Evolutionary conservation across 2,888 invertebrate species (phyloP), one percentile per base, ranked within the genome.

Genomic region (Orthosia cruda): DNA sequence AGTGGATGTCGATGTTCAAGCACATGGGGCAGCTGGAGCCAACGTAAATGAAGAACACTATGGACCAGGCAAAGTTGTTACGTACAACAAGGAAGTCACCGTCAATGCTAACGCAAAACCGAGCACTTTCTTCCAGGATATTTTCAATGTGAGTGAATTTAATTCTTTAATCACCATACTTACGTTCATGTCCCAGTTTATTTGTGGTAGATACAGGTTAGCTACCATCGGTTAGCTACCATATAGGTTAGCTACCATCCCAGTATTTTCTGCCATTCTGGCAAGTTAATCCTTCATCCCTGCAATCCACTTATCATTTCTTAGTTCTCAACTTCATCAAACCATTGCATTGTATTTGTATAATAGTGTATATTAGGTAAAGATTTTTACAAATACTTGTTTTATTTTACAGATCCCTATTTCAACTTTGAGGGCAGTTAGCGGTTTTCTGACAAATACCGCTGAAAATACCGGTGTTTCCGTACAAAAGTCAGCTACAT

Each of bases 391-490:
- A 1, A 32, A 40, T 40, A 40, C 11, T 59, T 40, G 13, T 32
- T 16, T 13, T 20, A 54, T 16, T 87, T 95, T 96, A 55, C 95
- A 98, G 98, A 98, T 98, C 86, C 98, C 98, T 45, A 97, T 97
- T 88, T 97, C 97, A 20, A 97, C 98, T 5, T 90, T 98, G 77
- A 96, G 95, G 87, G 97, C 98, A 59, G 98, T 98, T 2, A 97
- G 97, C 79, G 97, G 96, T 87, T 94, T 98, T 71, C 93, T 98
- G 18, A 97, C 96, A 67, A 97, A 97, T 88, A 95, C 96, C 7
- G 96, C 95, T 18, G 92, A 89, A 57, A 92, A 91, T 69, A 96
- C 96, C 26, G 94, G 90, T 84, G 85, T 96, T 69, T 95, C 96
- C 11, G 92, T 96, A 13, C 94, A 96, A 88, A 96, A 96, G 84